Conservation (phyloP, 1,140 invertebrate species). For the Teleopsis dalmanni region DNA sequence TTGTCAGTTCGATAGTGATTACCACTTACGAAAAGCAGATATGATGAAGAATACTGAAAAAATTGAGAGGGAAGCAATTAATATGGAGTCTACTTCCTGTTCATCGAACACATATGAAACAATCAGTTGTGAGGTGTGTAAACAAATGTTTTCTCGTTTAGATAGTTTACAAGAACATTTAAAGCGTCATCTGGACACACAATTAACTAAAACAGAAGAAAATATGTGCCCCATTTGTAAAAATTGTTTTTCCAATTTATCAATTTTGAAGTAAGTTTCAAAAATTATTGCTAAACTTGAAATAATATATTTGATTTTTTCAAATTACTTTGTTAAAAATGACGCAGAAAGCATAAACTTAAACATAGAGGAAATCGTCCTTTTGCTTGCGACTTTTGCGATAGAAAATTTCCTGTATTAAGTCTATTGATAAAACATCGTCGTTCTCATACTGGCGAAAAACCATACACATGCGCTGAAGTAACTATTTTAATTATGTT, state of each 20-base stretch:
- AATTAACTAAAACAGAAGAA: slow-evolving; percentile 56
- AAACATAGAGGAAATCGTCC: slow-evolving; percentile 57
- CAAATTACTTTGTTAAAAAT: slow-evolving; percentile 6
- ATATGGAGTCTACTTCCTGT: slow-evolving; percentile 59
- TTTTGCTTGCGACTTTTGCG: slow-evolving; percentile 49
- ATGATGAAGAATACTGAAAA: slow-evolving; percentile 41
- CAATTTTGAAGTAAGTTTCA: slow-evolving; percentile 48
- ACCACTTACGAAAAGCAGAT: slow-evolving; percentile 36
- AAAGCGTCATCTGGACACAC: slow-evolving; percentile 60
- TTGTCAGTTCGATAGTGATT: slow-evolving; percentile 38
- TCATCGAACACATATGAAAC: slow-evolving; percentile 48
- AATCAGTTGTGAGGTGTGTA: slow-evolving; percentile 56
- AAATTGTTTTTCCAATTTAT: slow-evolving; percentile 62
- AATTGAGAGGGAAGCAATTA: slow-evolving; percentile 36
- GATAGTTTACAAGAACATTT: slow-evolving; percentile 71
- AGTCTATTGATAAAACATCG: too few species aligned
- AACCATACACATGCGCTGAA: too few species aligned
- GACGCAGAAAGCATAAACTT: slow-evolving; percentile 54
- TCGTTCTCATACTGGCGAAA: too few species aligned
- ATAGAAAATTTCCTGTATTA: slow-evolving; percentile 66
- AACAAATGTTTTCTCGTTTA: slow-evolving; percentile 63
- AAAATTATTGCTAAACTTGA: background rate
- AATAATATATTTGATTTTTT: too few species aligned
- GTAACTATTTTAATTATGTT: too few species aligned
- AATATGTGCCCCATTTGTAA: slow-evolving; percentile 58